phyloP scores from a whole-genome alignment of 2,888 invertebrate species.

The Xestia sexstrigata region DNA sequence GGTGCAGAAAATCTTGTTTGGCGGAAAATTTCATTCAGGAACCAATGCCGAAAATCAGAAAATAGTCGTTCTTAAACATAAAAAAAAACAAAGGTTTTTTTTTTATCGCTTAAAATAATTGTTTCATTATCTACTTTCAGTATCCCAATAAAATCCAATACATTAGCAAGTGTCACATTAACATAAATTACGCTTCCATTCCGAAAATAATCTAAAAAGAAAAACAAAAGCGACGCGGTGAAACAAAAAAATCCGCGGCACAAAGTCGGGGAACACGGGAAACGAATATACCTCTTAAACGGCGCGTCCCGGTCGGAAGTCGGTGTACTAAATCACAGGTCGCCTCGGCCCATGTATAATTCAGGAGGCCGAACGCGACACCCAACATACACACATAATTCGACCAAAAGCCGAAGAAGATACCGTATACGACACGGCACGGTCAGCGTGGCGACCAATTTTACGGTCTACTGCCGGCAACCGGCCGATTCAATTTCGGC shows the following conservation, averaged over 20 bases:
- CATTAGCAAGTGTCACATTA: slow-evolving; percentile 11
- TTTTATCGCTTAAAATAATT: neutral
- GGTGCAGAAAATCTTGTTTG: slow-evolving; percentile 6
- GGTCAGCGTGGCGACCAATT: slow-evolving; percentile 87
- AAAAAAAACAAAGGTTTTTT: neutral
- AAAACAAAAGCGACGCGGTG: slow-evolving; percentile 43
- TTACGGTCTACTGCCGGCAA: slow-evolving; percentile 85
- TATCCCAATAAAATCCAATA: slow-evolving; percentile 3
- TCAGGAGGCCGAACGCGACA: slow-evolving; percentile 85
- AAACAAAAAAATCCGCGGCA: slow-evolving; percentile 68
- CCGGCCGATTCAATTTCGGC: slow-evolving; percentile 89
- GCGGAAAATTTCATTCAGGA: slow-evolving; percentile 5
- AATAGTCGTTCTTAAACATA: neutral
- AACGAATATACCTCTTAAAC: slow-evolving; percentile 82
- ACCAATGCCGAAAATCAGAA: slow-evolving; percentile 6
- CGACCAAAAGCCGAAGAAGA: slow-evolving; percentile 84
- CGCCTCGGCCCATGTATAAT: slow-evolving; percentile 86
- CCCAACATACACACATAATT: slow-evolving; percentile 80
- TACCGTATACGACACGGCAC: slow-evolving; percentile 76
- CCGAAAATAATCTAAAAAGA: slow-evolving; percentile 20
- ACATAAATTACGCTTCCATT: slow-evolving; percentile 28
- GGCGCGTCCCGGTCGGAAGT: slow-evolving; percentile 77
- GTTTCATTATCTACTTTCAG: neutral
- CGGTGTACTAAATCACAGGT: slow-evolving; percentile 86
- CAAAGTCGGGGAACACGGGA: slow-evolving; percentile 77